Evolutionary conservation across 2,797 vertebrate genomes (phyloP), one percentile per base, ranked within the genome.

Genomic region (Knipowitschia caucasica): DNA sequence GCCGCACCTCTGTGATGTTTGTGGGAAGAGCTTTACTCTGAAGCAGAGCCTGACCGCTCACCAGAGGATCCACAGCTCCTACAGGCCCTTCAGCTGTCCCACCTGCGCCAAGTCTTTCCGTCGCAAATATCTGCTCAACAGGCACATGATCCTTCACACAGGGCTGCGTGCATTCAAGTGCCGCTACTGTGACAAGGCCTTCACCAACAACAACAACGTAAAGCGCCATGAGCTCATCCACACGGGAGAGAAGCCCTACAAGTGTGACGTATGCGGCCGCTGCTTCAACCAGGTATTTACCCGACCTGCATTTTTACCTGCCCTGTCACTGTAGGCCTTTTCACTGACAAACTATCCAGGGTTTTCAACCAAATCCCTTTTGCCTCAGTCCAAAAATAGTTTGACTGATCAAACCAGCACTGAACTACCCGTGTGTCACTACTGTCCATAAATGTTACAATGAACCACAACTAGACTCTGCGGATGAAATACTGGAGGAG

Each of bases 211-310:
- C 4, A 89, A 90, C 0, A 92, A 92, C 71, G 85, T 93, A 17
- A 78, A 85, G 53, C 87, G 89, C 9, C 93, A 93, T 69, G 80
- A 91, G 73, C 91, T 91, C 52, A 92, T 91, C 18, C 92, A 94
- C 70, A 93, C 92, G 0, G 92, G 93, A 1, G 93, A 93, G 26
- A 93, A 92, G 44, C 90, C 92, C 0, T 92, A 87, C 68, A 78
- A 77, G 2, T 92, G 92, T 5, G 69, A 71, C 6, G 86, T 84
- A 0, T 93, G 91, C 11, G 89, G 89, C 2, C 91, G 91, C 34
- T 87, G 88, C 68, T 93, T 92, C 72, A 92, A 91, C 60, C 92
- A 92, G 70, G 83, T 38, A 38, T n/a, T n/a, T n/a, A n/a, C n/a
- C n/a, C n/a, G n/a, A n/a, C n/a, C n/a, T n/a, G n/a, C n/a, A n/a